phyloP scores from a whole-genome alignment of 2,797 vertebrate genomes.

The Pantherophis alleghaniensis region DNA sequence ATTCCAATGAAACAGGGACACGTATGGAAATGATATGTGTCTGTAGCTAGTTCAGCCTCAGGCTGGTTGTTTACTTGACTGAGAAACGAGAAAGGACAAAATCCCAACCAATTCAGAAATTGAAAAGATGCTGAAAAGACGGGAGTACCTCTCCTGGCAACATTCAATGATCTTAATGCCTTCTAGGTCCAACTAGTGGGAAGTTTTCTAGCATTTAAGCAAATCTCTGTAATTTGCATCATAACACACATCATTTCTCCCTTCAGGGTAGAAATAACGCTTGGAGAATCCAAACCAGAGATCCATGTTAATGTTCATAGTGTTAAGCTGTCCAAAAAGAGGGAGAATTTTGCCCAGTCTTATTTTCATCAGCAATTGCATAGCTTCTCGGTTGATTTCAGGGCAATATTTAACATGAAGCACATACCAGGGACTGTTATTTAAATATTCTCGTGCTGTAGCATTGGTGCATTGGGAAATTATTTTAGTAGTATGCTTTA shows the following conservation, averaged over 20 bases:
- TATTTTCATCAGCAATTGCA: neutral
- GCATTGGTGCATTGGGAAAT: neutral
- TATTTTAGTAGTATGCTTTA: neutral
- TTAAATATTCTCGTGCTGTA: neutral
- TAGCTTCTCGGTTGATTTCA: neutral
- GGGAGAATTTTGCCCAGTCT: neutral
- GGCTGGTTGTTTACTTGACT: constrained; percentile 22
- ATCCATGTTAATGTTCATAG: neutral
- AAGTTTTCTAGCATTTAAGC: constrained; percentile 8
- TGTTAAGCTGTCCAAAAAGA: neutral
- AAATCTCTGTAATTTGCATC: constrained; percentile 23
- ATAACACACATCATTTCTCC: neutral
- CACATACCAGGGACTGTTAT: neutral
- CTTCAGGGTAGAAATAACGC: neutral
- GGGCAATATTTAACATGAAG: neutral
- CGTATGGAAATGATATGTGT: constrained; percentile 46
- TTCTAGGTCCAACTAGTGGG: constrained; percentile 26
- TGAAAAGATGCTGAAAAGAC: neutral
- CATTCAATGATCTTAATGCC: neutral
- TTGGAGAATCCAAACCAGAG: neutral
- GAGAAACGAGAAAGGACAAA: neutral
- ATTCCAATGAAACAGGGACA: constrained; percentile 41
- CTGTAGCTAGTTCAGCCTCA: constrained; percentile 43
- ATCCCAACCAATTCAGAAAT: neutral
- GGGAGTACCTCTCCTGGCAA: constrained; percentile 10